Base-by-base conservation (phyloP, 2,113 vertebrate species). In the Burhinus oedicnemus region DNA sequence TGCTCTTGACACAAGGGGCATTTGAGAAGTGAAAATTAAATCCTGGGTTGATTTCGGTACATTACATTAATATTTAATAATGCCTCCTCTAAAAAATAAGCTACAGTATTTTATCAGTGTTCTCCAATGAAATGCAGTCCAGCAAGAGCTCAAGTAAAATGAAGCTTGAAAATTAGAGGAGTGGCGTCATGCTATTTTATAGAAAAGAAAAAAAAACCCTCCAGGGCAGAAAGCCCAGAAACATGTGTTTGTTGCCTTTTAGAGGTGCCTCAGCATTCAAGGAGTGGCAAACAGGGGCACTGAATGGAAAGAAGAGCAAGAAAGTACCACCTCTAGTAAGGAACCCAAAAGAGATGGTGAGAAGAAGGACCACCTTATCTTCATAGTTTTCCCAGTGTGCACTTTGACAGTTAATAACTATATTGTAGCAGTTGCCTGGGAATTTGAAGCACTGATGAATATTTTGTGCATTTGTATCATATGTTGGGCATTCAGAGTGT, bases 11-110 rank as follows among this genome's bases (percentile, higher is more conserved):
- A 76, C 21, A 75, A 64, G 21, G 26, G 9, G 5, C 27, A 69
- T 93, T 86, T 74, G 30, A 76, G 90, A 88, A 89, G 40, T 57
- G 44, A 76, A 95, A 74, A 89, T 80, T 40, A 90, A 85, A 70
- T 74, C 54, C 44, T 80, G 58, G 1, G 9, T 90, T 72, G 45
- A 70, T 93, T 92, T 71, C 38, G 60, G 26, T 76, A 22, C 13
- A 49, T 77, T 74, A 74, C 64, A 79, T 85, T 55, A 54, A 23
- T 92, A 49, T 22, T 72, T 44, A 80, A 57, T 80, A 49, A 68
- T 55, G 7, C 4, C 30, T 36, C 44, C 44, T 15, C 14, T 47
- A 10, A 47, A 47, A 47, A 47, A 47, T 7, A 58, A 82, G 79
- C 29, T 38, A 49, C 17, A 40, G 29, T 38, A 70, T 70, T 71